Evolutionary conservation across 2,113 vertebrate genomes (phyloP).

Genomic region (Tenrec ecaudatus): DNA sequence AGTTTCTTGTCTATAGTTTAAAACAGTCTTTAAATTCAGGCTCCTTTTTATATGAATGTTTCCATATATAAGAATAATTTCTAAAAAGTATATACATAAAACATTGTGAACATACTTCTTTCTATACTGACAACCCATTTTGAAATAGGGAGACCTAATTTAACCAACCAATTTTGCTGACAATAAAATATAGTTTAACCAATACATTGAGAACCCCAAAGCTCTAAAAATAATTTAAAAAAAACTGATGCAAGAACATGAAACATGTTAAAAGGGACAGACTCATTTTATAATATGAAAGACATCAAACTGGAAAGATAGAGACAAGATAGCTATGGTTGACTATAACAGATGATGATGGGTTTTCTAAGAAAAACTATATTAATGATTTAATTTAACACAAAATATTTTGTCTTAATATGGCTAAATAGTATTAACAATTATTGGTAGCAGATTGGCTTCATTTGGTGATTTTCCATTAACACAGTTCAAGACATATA

Average conservation of each 20-base stretch:
- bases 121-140: neutral
- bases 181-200: conserved; percentile 6
- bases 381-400: neutral
- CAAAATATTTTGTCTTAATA: neutral
- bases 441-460: neutral
- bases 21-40: neutral
- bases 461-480: neutral
- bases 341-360: neutral
- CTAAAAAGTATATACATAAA: neutral
- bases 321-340: neutral
- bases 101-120: neutral
- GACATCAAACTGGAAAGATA: conserved; percentile 39
- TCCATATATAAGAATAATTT: neutral
- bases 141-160: conserved; percentile 15
- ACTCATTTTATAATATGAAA: conserved; percentile 27
- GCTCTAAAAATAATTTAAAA: conserved; percentile 33
- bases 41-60: conserved; percentile 9
- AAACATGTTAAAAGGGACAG: neutral
- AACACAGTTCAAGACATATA: conserved; percentile 18
- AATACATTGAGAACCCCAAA: conserved; percentile 4
- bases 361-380: conserved; percentile 8
- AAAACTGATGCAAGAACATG: neutral
- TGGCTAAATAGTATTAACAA: neutral
- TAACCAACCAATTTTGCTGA: conserved; percentile 31
- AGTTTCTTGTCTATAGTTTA: conserved; percentile 32